Evolutionary conservation across 2,113 vertebrate genomes (phyloP).

Genomic region (Pachyramphus minor): DNA sequence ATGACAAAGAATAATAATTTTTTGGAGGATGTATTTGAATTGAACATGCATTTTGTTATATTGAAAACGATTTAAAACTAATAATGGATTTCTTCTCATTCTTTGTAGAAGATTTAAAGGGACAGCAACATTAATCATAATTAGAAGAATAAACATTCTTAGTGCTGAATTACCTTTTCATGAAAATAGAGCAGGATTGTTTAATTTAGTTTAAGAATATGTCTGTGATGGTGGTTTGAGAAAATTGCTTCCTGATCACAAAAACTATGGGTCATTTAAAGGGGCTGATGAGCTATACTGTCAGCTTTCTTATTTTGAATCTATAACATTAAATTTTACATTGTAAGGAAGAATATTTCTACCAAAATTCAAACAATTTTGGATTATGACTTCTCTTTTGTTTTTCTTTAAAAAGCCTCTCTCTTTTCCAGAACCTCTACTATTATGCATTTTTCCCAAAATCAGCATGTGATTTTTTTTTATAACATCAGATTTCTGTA

Average conservation of each 20-base stretch:
- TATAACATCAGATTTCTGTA: not conserved
- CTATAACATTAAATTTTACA: not conserved
- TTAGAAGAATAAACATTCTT: not conserved
- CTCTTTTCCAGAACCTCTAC: not conserved
- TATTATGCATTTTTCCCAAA: not conserved
- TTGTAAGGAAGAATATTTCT: not conserved
- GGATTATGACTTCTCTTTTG: not conserved
- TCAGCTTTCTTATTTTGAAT: not conserved
- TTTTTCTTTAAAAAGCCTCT: not conserved
- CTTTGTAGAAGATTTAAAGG: not conserved
- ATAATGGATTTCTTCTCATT: not conserved
- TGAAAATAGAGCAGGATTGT: not conserved
- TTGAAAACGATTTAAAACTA: not conserved
- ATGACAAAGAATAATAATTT: not conserved
- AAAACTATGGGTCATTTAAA: not conserved
- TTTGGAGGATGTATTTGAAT: not conserved
- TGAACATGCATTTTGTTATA: not conserved
- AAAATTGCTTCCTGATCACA: not conserved
- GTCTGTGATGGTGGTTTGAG: not conserved
- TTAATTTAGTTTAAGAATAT: not conserved
- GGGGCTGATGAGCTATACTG: not conserved
- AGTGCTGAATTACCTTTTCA: not conserved
- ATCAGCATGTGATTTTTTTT: not conserved
- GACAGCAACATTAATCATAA: not conserved
- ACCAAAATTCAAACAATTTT: not conserved